A percentile compares a stretch with the other conserved stretches of the same genome.
phyloP scores from a whole-genome alignment of 2,797 vertebrate genomes.

The Phataginus tetradactyla region DNA sequence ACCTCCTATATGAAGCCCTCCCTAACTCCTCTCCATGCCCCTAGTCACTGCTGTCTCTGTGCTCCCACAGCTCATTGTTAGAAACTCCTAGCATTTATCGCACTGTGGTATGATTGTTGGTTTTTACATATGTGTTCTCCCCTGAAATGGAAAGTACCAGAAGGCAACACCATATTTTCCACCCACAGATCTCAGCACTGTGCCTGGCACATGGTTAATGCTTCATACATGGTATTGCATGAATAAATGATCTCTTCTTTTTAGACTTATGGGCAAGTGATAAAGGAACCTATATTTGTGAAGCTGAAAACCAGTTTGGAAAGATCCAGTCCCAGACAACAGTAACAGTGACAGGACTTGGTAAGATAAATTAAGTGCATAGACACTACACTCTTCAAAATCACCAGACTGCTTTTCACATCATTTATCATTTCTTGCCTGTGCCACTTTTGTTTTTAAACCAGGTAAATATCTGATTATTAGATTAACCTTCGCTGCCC shows the following conservation, averaged over 20 bases:
- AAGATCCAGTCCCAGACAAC: slow-evolving; percentile 90
- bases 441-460: neutral
- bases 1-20: neutral
- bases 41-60: neutral
- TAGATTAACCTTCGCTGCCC: neutral
- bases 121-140: neutral
- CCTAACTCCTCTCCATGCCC: fast-evolving
- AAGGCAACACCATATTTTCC: neutral
- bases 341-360: slow-evolving; percentile 94
- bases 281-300: slow-evolving; percentile 93
- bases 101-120: neutral
- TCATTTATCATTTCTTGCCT: neutral
- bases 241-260: slow-evolving; percentile 24
- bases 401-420: neutral
- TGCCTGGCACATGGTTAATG: neutral
- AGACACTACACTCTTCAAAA: neutral
- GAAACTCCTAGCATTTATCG: neutral
- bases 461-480: neutral
- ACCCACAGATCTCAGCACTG: neutral
- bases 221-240: neutral
- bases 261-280: slow-evolving; percentile 95
- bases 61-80: neutral
- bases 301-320: slow-evolving; percentile 97
- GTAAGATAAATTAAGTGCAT: slow-evolving; percentile 85
- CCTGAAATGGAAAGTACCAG: neutral